Conservation (phyloP, 2,113 vertebrate genomes). For the Pterophyllum scalare region DNA sequence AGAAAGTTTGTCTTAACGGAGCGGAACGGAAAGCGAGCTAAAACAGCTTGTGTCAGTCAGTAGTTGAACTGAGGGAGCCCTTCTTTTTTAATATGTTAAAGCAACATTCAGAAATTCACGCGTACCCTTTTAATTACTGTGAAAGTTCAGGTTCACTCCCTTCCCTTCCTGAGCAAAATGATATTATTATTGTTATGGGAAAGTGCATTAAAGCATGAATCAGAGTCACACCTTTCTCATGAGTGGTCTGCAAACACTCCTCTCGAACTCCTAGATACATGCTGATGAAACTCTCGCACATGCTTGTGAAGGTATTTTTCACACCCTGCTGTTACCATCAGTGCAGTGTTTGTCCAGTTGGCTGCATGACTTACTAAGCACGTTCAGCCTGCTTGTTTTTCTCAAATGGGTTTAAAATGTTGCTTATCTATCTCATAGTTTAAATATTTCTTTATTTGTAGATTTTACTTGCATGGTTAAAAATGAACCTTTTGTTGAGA, state of each 20-base stretch:
- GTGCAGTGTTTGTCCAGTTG: not conserved
- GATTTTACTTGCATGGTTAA: not conserved
- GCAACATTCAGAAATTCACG: not conserved
- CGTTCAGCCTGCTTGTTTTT: not conserved
- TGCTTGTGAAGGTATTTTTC: conserved; percentile 17
- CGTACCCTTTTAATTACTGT: not conserved
- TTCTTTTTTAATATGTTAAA: not conserved
- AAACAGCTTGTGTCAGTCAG: not conserved
- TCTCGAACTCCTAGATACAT: not conserved
- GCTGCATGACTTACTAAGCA: not conserved
- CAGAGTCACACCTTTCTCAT: conserved; percentile 15
- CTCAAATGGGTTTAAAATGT: not conserved
- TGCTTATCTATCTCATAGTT: not conserved
- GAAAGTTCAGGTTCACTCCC: conserved; percentile 1
- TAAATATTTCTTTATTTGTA: not conserved
- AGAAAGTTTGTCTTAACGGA: not conserved
- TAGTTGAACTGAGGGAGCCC: not conserved
- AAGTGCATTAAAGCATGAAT: not conserved
- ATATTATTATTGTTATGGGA: not conserved
- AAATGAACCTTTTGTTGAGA: not conserved
- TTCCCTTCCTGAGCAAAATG: not conserved
- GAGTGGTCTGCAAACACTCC: conserved; percentile 13
- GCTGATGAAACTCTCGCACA: conserved; percentile 3
- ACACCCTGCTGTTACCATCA: conserved; percentile 7
- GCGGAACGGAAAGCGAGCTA: not conserved